Percentiles rank a stretch among this genome's conserved stretches.
Conservation (phyloP, 2,113 vertebrate genomes). For the Lasiurus cinereus region DNA sequence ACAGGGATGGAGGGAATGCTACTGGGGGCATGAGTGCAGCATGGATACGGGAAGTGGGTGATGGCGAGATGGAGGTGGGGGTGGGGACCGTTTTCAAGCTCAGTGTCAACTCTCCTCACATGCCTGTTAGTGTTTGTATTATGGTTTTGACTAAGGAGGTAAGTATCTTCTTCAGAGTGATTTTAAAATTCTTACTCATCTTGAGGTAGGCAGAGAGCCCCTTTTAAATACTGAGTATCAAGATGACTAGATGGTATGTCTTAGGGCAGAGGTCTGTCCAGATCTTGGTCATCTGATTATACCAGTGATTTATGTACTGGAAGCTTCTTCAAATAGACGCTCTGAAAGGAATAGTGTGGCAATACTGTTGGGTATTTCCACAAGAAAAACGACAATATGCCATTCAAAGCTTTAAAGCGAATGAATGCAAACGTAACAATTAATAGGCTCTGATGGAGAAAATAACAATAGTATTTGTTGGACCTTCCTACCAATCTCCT, state of each 20-base stretch:
- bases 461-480: background rate
- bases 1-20: background rate
- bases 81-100: background rate
- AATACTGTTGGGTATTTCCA: background rate
- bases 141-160: background rate
- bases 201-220: background rate
- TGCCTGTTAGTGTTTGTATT: background rate
- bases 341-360: background rate
- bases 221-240: background rate
- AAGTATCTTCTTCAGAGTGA: background rate
- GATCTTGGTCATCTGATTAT: background rate
- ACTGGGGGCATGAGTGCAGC: background rate
- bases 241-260: background rate
- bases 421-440: background rate
- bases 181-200: constrained; percentile 8
- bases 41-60: background rate
- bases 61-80: no score
- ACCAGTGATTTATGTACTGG: background rate
- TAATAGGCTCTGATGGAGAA: background rate
- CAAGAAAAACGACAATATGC: background rate
- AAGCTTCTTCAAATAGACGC: background rate
- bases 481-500: background rate
- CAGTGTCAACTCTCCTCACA: background rate
- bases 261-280: background rate
- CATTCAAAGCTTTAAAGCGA: constrained; percentile 4